Percentiles rank a stretch among this genome's conserved stretches.
These are phyloP conservation scores for Vanacampus margaritifer DNA, from an alignment of 2,113 vertebrate species.

Conservation along the genomic window DNA sequence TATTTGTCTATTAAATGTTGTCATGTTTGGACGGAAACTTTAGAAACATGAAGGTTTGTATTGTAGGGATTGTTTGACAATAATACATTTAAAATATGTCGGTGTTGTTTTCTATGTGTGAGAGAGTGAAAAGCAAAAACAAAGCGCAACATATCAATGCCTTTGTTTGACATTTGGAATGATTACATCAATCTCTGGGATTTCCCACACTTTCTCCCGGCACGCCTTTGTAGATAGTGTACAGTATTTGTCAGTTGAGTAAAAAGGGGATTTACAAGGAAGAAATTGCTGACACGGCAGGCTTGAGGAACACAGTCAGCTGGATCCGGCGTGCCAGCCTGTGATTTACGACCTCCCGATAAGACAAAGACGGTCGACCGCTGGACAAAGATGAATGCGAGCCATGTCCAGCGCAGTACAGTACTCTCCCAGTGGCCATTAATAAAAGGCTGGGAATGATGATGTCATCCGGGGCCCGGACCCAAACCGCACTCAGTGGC, in stretches of 20 bases:
- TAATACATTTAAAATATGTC: too few relatives aligned
- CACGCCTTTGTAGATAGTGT: constrained; percentile 50
- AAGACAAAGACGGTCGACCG: constrained; percentile 9
- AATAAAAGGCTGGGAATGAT: background rate
- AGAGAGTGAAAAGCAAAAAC: background rate
- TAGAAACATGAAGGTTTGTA: background rate
- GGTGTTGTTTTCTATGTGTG: background rate
- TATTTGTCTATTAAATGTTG: too few relatives aligned
- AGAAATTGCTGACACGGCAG: constrained; percentile 61
- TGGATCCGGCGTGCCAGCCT: constrained; percentile 2
- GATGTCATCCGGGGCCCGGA: constrained; percentile 5
- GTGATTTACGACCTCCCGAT: constrained; percentile 26
- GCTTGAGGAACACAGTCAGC: constrained; percentile 15
- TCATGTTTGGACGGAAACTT: background rate
- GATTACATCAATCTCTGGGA: constrained; percentile 29
- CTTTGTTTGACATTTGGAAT: background rate
- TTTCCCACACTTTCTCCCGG: constrained; percentile 58
- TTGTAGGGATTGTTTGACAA: too few relatives aligned
- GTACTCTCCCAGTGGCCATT: background rate
- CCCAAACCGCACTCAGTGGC: background rate
- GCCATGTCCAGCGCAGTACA: constrained; percentile 3
- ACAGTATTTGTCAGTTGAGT: constrained; percentile 42
- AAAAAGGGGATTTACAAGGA: constrained; percentile 43
- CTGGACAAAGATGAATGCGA: background rate
- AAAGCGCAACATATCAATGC: background rate